Base-by-base conservation (phyloP, 2,797 vertebrate species). In the Cygnus olor region DNA sequence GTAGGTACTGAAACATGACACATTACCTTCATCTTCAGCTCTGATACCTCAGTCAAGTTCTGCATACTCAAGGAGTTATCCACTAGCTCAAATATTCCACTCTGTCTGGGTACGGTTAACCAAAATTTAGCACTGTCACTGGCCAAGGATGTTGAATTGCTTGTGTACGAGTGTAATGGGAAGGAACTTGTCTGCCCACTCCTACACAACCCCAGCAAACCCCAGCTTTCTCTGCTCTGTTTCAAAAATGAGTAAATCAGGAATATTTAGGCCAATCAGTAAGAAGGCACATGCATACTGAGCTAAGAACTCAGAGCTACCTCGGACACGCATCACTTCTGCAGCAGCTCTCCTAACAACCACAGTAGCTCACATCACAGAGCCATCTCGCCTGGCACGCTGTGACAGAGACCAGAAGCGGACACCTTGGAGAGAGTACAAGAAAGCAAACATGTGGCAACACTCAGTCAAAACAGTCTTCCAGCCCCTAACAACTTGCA, bases 401-500 rank as follows among this genome's bases (percentile, higher is more conserved):
- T 22, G 9, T 6, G 19, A 72, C n/a, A 79, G 32, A 63, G 32
- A 18, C 72, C 57, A 80, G 38, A 22, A 44, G 38, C 5, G 0
- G 22, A 64, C 56, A 68, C 61, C 24, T 85, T 27, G 28, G 24
- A 44, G 53, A 65, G 14, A 36, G 21, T 66, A 73, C 60, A 32
- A 63, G 3, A 77, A 73, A 80, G 40, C 47, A 56, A 40, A n/a
- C 44, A 63, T 30, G 17, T 0, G 0, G 53, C 30, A 36, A 85
- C 30, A 21, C 30, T 66, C 27, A 28, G 10, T 49, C 30, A 76
- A 63, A 83, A 60, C 24, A 49, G 2, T 1, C 0, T 6, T 11
- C 34, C 1, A 0, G 49, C 22, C 49, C 44, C 40, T 68, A 74
- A 69, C 57, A 45, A 53, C 1, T 2, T 14, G n/a, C 7, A 10